Evolutionary conservation across 2,113 vertebrate species (phyloP).

Genomic region (Pluvianellus socialis): DNA sequence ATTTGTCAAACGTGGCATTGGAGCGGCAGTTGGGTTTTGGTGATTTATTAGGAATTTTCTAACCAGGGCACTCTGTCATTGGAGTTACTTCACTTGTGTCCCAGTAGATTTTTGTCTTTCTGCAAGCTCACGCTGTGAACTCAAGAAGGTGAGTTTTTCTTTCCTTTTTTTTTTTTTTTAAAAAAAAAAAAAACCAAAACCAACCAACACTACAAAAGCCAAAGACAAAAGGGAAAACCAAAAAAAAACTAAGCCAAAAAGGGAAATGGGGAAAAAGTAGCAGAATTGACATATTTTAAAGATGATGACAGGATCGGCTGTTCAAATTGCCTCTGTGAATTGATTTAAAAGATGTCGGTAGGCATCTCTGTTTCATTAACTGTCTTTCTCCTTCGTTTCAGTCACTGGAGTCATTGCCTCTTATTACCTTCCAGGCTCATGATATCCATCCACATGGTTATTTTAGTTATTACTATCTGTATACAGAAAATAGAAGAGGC

Average conservation of each 20-base stretch:
- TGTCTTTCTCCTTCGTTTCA: slow-evolving; percentile 70
- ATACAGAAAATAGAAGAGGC: slow-evolving; percentile 41
- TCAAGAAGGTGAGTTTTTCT: not conserved
- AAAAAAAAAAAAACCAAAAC: no score
- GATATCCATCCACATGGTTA: slow-evolving; percentile 64
- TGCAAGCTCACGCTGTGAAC: slow-evolving; percentile 4
- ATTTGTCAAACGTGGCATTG: slow-evolving; percentile 73
- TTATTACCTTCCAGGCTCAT: slow-evolving; percentile 69
- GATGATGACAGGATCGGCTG: slow-evolving; percentile 63
- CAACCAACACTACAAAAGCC: no score
- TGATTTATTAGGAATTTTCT: slow-evolving; percentile 85
- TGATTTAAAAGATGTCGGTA: slow-evolving; percentile 76
- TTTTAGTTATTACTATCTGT: slow-evolving; percentile 67
- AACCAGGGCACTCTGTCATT: slow-evolving; percentile 78
- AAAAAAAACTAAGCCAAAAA: slow-evolving; percentile 23
- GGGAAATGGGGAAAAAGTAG: slow-evolving; percentile 40
- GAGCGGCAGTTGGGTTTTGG: slow-evolving; percentile 69
- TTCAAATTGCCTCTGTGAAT: slow-evolving; percentile 75
- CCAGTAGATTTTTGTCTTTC: slow-evolving; percentile 42
- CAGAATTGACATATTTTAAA: slow-evolving; percentile 72
- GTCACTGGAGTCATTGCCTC: slow-evolving; percentile 68
- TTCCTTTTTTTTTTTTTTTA: accelerated
- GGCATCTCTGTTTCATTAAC: slow-evolving; percentile 76
- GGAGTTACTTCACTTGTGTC: slow-evolving; percentile 45
- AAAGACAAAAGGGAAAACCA: not conserved